phyloP scores from a whole-genome alignment of 2,888 invertebrate species.

The Pollenia labialis region DNA sequence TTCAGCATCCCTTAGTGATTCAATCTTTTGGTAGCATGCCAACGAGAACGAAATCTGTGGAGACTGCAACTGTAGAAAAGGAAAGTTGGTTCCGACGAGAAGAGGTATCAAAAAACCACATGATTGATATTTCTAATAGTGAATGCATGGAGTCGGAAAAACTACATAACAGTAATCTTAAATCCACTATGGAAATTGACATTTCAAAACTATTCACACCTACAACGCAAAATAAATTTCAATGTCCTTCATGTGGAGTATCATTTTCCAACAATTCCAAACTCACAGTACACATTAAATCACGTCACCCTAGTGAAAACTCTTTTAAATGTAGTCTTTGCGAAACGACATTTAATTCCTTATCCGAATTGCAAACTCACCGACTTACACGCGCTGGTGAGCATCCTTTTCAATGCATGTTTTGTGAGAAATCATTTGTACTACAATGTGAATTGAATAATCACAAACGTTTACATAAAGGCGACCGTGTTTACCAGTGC shows the following conservation, averaged over 20 bases:
- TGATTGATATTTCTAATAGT: too few relatives aligned
- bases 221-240: background rate
- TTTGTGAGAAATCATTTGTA: slow-evolving; percentile 2
- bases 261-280: slow-evolving; percentile 1
- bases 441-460: background rate
- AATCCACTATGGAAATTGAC: too few relatives aligned
- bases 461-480: background rate
- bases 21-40: too few relatives aligned
- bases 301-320: background rate
- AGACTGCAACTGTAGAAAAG: too few relatives aligned
- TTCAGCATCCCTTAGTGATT: too few relatives aligned
- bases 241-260: background rate
- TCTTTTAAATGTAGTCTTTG: slow-evolving; percentile 4
- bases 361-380: background rate
- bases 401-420: background rate
- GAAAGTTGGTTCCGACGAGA: too few relatives aligned
- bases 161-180: too few relatives aligned
- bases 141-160: too few relatives aligned
- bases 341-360: background rate
- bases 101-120: too few relatives aligned
- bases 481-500: background rate
- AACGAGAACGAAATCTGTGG: too few relatives aligned
- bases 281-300: background rate
- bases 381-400: background rate
- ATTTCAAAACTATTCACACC: too few relatives aligned